These are phyloP conservation scores for Trichomalopsis sarcophagae DNA, from an alignment of 1,140 invertebrate species.

Conservation along the genomic window DNA sequence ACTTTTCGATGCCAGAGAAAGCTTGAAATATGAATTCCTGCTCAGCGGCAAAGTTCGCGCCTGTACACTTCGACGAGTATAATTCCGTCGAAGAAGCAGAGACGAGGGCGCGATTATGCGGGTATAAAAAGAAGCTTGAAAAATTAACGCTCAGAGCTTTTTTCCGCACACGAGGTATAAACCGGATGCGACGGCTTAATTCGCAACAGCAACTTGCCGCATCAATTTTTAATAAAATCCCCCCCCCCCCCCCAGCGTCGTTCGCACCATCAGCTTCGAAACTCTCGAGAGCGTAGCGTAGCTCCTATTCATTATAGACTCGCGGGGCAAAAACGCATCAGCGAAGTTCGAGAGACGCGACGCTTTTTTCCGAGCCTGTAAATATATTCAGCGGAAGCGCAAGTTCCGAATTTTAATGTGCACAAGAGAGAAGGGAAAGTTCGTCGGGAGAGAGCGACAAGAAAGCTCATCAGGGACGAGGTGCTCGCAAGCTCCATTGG, in stretches of 20 bases:
- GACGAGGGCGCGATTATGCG: not conserved
- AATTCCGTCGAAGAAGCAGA: not conserved
- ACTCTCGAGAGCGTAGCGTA: not conserved
- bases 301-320: conserved; percentile 10
- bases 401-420: conserved; percentile 63
- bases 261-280: not conserved
- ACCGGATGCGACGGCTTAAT: not conserved
- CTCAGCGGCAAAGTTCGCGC: not conserved
- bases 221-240: conserved; percentile 32
- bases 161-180: not conserved
- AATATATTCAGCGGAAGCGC: conserved; percentile 56
- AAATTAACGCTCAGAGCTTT: not conserved
- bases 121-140: not conserved
- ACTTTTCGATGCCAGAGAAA: conserved; percentile 1
- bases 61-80: not conserved
- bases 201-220: not conserved
- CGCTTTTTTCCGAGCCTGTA: conserved; percentile 56
- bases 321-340: not conserved
- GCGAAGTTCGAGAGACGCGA: not conserved
- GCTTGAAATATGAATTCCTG: conserved; percentile 24
- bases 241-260: not conserved
- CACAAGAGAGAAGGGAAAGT: conserved; percentile 55
- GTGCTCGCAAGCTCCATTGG: not conserved
- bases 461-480: conserved; percentile 61
- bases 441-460: conserved; percentile 52